A percentile compares a stretch with the other conserved stretches of the same genome.
Evolutionary conservation across 2,113 vertebrate genomes (phyloP).

Genomic region (Oceanodroma tethys): DNA sequence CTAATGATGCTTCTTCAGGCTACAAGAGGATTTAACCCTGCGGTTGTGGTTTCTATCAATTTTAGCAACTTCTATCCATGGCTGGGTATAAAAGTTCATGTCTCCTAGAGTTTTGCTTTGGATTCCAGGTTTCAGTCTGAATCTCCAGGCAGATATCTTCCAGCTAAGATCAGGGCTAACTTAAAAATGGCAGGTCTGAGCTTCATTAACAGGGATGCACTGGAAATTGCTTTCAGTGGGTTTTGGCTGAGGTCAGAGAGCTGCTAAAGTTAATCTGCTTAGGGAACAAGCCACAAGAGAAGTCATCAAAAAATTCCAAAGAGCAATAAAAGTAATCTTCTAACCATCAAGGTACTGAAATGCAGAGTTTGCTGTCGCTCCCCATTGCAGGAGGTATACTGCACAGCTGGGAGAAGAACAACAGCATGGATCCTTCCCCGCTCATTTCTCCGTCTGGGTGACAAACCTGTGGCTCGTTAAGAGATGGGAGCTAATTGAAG

Average conservation of each 20-base stretch:
- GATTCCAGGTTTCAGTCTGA: background rate
- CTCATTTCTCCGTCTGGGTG: background rate
- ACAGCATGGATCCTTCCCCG: background rate
- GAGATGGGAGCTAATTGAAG: background rate
- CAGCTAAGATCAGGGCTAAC: background rate
- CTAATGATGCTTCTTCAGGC: background rate
- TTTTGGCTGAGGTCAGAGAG: background rate
- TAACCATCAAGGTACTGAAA: background rate
- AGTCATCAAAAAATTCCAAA: background rate
- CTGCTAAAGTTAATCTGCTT: background rate
- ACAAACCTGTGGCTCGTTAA: background rate
- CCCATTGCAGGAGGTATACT: fast-evolving
- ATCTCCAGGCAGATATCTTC: background rate
- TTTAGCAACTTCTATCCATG: background rate
- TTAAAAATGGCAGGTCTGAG: background rate
- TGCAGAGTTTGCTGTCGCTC: background rate
- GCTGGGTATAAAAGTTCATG: background rate
- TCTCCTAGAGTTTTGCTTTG: background rate
- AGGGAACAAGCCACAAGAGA: background rate
- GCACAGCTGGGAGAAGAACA: background rate
- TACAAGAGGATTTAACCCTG: background rate
- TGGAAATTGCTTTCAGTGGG: background rate
- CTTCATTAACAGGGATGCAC: background rate
- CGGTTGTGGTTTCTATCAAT: background rate
- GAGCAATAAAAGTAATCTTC: background rate